A percentile compares a stretch with the other conserved stretches of the same genome.
Conservation (phyloP, 1,140 invertebrate species). For the Saccostrea cuccullata region DNA sequence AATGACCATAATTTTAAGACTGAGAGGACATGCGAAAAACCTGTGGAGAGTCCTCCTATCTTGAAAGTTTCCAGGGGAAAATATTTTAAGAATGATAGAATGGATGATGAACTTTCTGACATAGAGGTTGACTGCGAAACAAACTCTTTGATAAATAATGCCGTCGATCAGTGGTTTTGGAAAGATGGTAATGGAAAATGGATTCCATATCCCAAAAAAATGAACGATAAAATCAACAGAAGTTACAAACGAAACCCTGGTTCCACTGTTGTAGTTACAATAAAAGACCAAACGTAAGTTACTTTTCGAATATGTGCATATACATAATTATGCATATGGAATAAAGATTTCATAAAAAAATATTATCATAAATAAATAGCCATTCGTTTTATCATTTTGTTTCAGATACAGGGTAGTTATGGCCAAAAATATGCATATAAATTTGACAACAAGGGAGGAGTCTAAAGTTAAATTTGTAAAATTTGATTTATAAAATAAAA, state of each 20-base stretch:
- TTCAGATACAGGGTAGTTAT: constrained; percentile 4
- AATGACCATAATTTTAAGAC: no score
- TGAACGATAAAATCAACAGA: not conserved
- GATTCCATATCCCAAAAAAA: not conserved
- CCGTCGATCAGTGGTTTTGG: not conserved
- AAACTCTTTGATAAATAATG: not conserved
- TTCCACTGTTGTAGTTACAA: constrained; percentile 11
- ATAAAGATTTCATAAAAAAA: no score
- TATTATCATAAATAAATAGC: no score
- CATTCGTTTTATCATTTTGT: no score
- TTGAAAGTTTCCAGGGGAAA: not conserved
- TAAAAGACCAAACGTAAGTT: not conserved
- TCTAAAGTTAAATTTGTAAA: not conserved
- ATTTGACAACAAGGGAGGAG: not conserved
- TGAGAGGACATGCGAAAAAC: no score
- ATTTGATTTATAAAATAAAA: no score
- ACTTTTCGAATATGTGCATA: not conserved
- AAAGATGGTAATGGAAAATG: not conserved
- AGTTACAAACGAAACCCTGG: not conserved
- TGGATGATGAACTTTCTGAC: not conserved
- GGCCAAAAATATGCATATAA: not conserved
- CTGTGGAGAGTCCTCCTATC: not conserved
- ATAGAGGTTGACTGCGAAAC: not conserved
- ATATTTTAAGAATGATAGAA: not conserved
- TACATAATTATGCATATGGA: no score